A percentile compares a stretch with the other conserved stretches of the same genome.
phyloP scores from a whole-genome alignment of 1,140 invertebrate species.

The Hydropsyche tenuis region DNA sequence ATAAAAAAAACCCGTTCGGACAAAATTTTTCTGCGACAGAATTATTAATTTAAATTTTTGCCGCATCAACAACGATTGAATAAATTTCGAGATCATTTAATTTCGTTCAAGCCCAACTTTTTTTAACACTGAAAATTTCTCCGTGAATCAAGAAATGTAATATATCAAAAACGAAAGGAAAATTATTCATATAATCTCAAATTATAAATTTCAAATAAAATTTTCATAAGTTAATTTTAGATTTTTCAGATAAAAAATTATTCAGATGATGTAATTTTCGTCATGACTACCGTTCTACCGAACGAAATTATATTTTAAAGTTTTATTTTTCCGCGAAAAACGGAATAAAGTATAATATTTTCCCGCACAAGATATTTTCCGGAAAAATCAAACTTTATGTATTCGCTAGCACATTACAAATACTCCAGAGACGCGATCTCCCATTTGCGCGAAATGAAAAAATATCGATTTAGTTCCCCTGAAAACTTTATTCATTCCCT shows the following conservation, averaged over 20 bases:
- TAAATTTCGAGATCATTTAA: constrained; percentile 10
- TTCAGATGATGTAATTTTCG: too few relatives aligned
- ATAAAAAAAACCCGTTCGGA: too few relatives aligned
- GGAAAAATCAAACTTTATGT: background rate
- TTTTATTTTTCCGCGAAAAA: too few relatives aligned
- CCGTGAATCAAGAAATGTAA: too few relatives aligned
- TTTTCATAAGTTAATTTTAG: too few relatives aligned
- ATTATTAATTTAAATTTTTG: constrained; percentile 9
- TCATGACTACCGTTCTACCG: too few relatives aligned
- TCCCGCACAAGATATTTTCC: background rate
- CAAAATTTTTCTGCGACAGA: background rate
- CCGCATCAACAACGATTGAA: background rate
- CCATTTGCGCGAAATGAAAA: constrained; percentile 16
- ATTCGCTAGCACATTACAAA: background rate
- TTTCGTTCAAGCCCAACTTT: background rate
- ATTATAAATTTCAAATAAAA: too few relatives aligned
- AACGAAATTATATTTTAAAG: too few relatives aligned
- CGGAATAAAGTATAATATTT: constrained; percentile 3
- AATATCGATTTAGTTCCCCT: background rate
- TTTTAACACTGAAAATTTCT: too few relatives aligned
- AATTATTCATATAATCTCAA: too few relatives aligned
- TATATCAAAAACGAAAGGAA: too few relatives aligned
- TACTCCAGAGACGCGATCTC: background rate
- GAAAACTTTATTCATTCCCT: background rate
- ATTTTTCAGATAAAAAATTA: too few relatives aligned